Percentiles rank a stretch among this genome's conserved stretches.
Conservation (phyloP, 1,140 invertebrate species). For the Geopemphigus sp. region DNA sequence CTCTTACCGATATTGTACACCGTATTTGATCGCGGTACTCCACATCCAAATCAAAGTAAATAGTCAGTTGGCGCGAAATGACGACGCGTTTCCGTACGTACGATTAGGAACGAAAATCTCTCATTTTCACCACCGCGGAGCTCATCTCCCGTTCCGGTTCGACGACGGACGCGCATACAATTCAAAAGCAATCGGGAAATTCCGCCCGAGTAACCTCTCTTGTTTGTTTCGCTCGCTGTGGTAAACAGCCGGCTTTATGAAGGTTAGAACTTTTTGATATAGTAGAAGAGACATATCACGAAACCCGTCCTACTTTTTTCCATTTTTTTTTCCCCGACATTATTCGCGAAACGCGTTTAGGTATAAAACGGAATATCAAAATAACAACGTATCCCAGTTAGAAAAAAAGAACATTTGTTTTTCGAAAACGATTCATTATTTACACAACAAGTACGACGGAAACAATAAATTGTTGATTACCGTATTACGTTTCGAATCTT, state of each 20-base stretch:
- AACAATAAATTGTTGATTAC: neutral
- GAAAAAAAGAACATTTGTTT: neutral
- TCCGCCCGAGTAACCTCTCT: constrained; percentile 27
- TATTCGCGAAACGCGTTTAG: neutral
- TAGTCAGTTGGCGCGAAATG: neutral
- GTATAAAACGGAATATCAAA: constrained; percentile 26
- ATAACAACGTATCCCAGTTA: neutral
- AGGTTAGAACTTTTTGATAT: constrained; percentile 14
- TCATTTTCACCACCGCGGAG: constrained; percentile 6
- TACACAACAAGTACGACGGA: neutral
- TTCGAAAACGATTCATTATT: neutral
- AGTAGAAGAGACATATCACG: neutral
- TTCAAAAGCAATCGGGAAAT: constrained; percentile 42
- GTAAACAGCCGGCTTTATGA: neutral
- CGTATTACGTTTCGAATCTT: neutral
- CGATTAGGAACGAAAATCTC: neutral
- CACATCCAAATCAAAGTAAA: neutral
- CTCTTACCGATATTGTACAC: neutral
- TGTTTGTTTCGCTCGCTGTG: constrained; percentile 9
- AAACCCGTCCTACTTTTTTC: neutral
- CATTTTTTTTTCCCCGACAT: neutral
- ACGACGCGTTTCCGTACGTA: no score
- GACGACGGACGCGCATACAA: neutral
- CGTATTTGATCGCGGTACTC: neutral
- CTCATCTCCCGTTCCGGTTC: no score